Percentiles rank a stretch among this genome's conserved stretches.
Evolutionary conservation across 2,797 vertebrate genomes (phyloP).

Genomic region (Microctenopoma stevenorrisi): DNA sequence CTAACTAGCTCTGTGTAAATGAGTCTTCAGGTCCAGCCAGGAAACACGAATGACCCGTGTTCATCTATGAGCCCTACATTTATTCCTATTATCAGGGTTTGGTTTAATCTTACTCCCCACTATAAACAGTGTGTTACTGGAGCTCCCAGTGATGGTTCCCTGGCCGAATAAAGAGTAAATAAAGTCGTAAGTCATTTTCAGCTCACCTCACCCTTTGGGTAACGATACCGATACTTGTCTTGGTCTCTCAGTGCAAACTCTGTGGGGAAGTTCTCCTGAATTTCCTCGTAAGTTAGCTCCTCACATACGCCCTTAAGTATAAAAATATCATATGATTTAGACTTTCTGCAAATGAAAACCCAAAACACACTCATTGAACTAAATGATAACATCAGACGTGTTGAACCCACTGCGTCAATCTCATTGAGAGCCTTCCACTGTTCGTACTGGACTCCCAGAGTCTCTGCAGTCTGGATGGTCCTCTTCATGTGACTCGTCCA

Average conservation of each 20-base stretch:
- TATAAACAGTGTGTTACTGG: not conserved
- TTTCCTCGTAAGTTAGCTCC: conserved; percentile 93
- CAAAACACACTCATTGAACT: not conserved
- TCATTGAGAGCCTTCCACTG: conserved; percentile 94
- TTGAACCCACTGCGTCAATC: conserved; percentile 88
- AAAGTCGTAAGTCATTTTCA: not conserved
- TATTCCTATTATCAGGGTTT: too few relatives aligned
- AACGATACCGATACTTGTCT: conserved; percentile 94
- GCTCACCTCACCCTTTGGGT: conserved; percentile 92
- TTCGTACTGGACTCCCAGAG: conserved; percentile 86
- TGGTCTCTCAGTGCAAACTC: conserved; percentile 93
- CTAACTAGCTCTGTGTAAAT: too few relatives aligned
- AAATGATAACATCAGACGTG: not conserved
- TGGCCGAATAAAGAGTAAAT: not conserved
- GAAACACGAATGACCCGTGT: too few relatives aligned
- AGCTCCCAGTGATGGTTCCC: not conserved
- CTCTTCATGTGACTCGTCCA: conserved; percentile 94
- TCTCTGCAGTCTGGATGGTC: conserved; percentile 91
- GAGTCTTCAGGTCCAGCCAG: too few relatives aligned
- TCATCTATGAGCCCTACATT: too few relatives aligned
- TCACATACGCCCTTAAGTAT: conserved; percentile 90
- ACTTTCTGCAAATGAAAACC: too few relatives aligned
- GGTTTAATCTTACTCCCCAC: too few relatives aligned
- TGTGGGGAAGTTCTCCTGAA: conserved; percentile 87
- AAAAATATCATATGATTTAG: not conserved